Conservation (phyloP, 2,797 vertebrate genomes). For the Falco peregrinus region DNA sequence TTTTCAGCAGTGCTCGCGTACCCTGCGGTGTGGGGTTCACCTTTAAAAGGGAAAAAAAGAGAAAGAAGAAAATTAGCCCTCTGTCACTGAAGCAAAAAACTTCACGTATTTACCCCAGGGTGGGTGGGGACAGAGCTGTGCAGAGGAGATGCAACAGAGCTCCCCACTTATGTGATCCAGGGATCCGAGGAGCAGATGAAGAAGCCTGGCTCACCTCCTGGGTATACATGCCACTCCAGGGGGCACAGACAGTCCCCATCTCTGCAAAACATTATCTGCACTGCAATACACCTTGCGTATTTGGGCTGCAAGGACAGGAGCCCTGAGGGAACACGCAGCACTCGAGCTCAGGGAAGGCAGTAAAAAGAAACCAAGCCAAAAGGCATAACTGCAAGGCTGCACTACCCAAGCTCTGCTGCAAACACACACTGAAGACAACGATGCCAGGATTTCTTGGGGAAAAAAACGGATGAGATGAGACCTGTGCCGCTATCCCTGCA, state of each 20-base stretch:
- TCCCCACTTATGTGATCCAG: rapidly evolving
- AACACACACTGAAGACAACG: rapidly evolving
- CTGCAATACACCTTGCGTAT: no score
- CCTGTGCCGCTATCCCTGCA: background rate
- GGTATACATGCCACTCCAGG: background rate
- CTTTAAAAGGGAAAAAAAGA: conserved; percentile 69
- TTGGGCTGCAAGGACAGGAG: background rate
- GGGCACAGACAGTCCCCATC: rapidly evolving
- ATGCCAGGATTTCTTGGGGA: background rate
- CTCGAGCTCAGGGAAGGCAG: background rate
- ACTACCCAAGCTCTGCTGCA: background rate
- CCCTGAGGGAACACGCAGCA: rapidly evolving
- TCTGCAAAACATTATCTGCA: background rate
- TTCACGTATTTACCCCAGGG: rapidly evolving
- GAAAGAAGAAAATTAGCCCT: background rate
- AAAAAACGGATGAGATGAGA: rapidly evolving
- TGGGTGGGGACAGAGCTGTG: background rate
- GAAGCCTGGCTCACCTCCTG: background rate
- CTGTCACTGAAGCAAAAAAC: background rate
- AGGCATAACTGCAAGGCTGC: background rate
- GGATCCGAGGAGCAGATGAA: background rate
- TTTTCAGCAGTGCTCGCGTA: conserved; percentile 89
- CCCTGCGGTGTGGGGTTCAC: conserved; percentile 90
- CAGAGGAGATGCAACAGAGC: background rate
- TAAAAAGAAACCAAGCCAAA: background rate